Evolutionary conservation across 2,113 vertebrate genomes (phyloP).

Genomic region (Gymnorhina tibicen): DNA sequence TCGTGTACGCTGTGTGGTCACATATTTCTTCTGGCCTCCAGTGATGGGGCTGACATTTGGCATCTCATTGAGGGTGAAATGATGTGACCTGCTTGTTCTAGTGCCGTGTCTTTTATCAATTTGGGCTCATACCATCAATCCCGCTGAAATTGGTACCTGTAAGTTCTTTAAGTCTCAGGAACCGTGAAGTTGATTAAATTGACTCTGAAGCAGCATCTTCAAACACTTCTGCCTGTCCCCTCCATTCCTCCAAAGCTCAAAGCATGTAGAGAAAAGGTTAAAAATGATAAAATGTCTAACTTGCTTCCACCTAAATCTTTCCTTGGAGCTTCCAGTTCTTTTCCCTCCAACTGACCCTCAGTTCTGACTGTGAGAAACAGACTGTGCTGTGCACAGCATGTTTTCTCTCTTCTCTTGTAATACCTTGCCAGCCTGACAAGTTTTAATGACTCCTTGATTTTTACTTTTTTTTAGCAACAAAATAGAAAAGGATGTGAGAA

Average conservation of each 20-base stretch:
- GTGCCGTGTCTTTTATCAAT: not conserved
- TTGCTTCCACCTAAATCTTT: not conserved
- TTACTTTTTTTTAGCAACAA: not conserved
- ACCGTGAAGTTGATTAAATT: not conserved
- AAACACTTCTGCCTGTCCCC: not conserved
- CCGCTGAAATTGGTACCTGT: not conserved
- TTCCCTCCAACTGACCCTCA: not conserved
- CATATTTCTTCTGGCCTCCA: not conserved
- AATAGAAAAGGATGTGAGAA: not conserved
- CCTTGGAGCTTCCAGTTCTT: not conserved
- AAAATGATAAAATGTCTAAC: not conserved
- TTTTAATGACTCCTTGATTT: not conserved
- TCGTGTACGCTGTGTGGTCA: fast-evolving
- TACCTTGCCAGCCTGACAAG: not conserved
- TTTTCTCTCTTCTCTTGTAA: not conserved
- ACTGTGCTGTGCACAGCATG: not conserved
- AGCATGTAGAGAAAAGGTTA: not conserved
- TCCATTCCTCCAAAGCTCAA: not conserved
- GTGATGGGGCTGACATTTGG: not conserved
- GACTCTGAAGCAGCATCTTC: not conserved
- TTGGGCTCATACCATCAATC: not conserved
- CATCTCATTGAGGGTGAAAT: not conserved
- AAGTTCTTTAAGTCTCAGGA: not conserved
- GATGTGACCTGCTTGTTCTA: not conserved
- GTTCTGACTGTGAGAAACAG: not conserved